Base-by-base conservation (phyloP, 1,140 invertebrate species). In the Halyomorpha halys region DNA sequence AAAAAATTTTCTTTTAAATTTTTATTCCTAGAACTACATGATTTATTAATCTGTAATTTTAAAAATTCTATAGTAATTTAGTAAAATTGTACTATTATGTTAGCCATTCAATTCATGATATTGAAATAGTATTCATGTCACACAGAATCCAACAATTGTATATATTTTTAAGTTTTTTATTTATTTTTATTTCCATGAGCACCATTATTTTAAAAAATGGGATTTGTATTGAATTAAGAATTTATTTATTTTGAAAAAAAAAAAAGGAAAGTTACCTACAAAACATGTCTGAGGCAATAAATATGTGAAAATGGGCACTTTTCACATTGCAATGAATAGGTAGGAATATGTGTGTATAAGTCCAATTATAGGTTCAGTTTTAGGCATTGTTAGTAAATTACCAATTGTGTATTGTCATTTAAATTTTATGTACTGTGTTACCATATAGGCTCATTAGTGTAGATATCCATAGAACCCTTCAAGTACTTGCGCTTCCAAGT, bases 401-500 rank as follows among this genome's bases (percentile, higher is more conserved):
- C 44, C 44, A 51, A 65, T 65, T 65, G 64, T 65, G 64, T 65
- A 65, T 53, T 59, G 59, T 65, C 64, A 39, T 65, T 65, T 65
- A 65, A 65, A 65, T 61, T 65, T 65, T 65, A 65, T 56, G 64
- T 65, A 45, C 59, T 64, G 64, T 65, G 64, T 65, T 65, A 65
- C 64, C 64, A 65, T 64, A n/a, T 27, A 61, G 61, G 64, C 59
- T 61, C 34, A 51, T 64, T 67, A 66, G 67, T 64, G 59, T 64
- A 66, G 65, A 56, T 34, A 25, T 45, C 63, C 63, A 65, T 53
- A 61, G 45, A 23, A 25, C 15, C 51, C 62, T 67, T 60, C 30
- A 61, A 44, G 67, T 68, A 68, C 68, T 68, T 68, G 68, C 54
- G 68, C 68, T 66, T 66, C 68, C 65, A 65, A 68, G 65, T 66